Base-by-base conservation (phyloP, 2,888 invertebrate genomes). In the Drosophila setosimentum region DNA sequence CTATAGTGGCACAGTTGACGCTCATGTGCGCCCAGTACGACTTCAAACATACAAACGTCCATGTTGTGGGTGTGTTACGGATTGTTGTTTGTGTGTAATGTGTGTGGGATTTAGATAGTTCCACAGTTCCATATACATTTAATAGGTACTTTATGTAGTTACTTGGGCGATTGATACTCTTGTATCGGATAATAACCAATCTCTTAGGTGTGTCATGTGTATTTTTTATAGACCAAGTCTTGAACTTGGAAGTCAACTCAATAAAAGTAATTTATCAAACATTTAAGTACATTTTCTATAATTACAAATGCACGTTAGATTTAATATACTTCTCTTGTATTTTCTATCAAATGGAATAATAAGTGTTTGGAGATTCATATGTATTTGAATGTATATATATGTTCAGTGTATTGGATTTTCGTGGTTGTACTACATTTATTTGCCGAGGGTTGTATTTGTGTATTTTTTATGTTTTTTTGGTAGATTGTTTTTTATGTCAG, bases 1-100 rank as follows among this genome's bases (percentile, higher is more conserved):
- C 64, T 30, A 65, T 63, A 35, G 67, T 57, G 53, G 55, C 32
- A 37, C 40, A 68, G 53, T 50, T 76, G 70, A 45, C 68, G 62
- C 76, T 67, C 53, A 64, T 80, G 77, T 30, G 65, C 80, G 78
- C 74, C 78, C 77, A 78, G 63, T 50, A 57, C 42, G 45, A 65
- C 49, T 42, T 64, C 50, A 68, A 50, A 67, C 32, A 33, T 8
- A 35, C 21, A 53, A 21, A 11, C 13, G 16, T 30, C 4, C 24
- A 30, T 54, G 29, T 40, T 54, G 71, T 78, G 69, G 63, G 68
- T 77, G 69, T 73, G 69, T 49, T 64, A 33, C 32, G 58, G 50
- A 37, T 49, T 50, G 24, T 24, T 49, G 35, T 49, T 42, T 59
- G 54, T 65, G 35, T 60, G 45, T 7, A 45, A 13, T 45, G 63